Evolutionary conservation across 2,797 vertebrate genomes (phyloP).

Genomic region (Cephalopachus bancanus): DNA sequence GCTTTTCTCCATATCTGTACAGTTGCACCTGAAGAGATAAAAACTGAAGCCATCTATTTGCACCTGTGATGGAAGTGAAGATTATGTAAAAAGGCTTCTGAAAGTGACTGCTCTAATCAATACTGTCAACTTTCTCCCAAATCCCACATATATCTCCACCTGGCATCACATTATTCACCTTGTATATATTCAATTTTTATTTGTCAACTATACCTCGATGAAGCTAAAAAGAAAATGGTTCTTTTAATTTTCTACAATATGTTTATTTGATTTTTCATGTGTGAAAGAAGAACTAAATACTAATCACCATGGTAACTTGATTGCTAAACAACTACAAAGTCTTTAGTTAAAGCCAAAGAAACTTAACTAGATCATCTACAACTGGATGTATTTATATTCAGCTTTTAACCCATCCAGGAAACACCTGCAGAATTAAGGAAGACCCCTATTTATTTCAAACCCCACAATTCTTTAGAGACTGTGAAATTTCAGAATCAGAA

Average conservation of each 20-base stretch:
- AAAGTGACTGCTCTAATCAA: background rate
- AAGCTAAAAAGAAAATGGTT: slow-evolving; percentile 37
- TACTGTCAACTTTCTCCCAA: background rate
- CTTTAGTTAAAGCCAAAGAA: slow-evolving; percentile 60
- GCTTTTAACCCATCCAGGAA: slow-evolving; percentile 50
- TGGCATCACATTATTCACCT: background rate
- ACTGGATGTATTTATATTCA: slow-evolving; percentile 61
- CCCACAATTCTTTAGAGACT: background rate
- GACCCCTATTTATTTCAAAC: slow-evolving; percentile 18
- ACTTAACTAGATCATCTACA: slow-evolving; percentile 49
- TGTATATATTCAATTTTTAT: background rate
- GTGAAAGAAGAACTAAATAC: slow-evolving; percentile 71
- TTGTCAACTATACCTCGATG: background rate
- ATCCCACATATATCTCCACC: background rate
- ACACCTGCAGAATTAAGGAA: slow-evolving; percentile 36
- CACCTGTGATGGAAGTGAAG: background rate
- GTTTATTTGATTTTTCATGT: slow-evolving; percentile 27
- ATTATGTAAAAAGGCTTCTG: background rate
- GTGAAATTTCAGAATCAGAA: slow-evolving; percentile 13
- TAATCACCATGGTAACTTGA: slow-evolving; percentile 85
- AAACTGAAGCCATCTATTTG: background rate
- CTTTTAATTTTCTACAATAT: slow-evolving; percentile 67
- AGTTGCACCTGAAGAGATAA: background rate
- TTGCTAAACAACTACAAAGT: slow-evolving; percentile 73
- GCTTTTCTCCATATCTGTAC: background rate